A percentile compares a stretch with the other conserved stretches of the same genome.
Conservation (phyloP, 2,888 invertebrate genomes). For the Idaea dimidiata region DNA sequence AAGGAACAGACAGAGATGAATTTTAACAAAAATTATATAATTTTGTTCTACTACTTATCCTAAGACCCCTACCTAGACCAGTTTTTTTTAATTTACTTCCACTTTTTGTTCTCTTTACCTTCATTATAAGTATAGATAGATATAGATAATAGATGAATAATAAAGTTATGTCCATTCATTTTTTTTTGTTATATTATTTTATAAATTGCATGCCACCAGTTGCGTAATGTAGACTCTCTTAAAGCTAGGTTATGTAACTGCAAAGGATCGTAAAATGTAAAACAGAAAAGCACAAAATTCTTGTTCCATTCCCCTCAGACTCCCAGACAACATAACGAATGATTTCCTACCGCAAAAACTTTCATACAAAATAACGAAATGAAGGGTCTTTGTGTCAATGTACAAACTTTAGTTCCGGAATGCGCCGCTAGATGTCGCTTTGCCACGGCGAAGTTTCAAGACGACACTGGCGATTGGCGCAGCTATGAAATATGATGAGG, state of each 20-base stretch:
- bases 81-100: too few relatives aligned
- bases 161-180: too few relatives aligned
- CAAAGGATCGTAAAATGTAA: not conserved
- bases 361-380: slow-evolving; percentile 9
- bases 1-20: too few relatives aligned
- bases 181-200: too few relatives aligned
- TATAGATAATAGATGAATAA: too few relatives aligned
- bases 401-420: slow-evolving; percentile 9
- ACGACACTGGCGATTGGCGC: not conserved
- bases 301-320: not conserved
- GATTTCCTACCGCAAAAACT: slow-evolving; percentile 25
- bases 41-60: too few relatives aligned
- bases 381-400: not conserved
- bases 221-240: too few relatives aligned
- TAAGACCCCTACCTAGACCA: too few relatives aligned
- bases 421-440: slow-evolving; percentile 24
- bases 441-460: slow-evolving; percentile 19
- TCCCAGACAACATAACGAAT: not conserved
- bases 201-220: too few relatives aligned
- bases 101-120: too few relatives aligned
- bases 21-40: too few relatives aligned
- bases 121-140: too few relatives aligned
- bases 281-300: not conserved
- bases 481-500: slow-evolving; percentile 19
- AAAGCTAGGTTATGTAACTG: not conserved